Conservation (phyloP, 2,888 invertebrate genomes). For the Scelioninae gen. 1 region DNA sequence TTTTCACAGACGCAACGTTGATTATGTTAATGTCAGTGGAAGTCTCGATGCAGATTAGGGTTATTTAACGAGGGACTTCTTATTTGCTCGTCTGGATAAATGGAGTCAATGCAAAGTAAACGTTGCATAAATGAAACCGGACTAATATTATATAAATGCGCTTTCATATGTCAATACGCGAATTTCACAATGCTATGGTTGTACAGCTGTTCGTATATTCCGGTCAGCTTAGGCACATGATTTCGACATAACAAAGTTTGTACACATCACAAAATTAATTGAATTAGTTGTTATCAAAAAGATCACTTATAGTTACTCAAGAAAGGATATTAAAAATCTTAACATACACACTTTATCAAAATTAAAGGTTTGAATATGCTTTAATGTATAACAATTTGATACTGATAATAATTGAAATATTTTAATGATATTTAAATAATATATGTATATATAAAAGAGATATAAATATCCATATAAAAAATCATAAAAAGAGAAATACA, state of each 20-base stretch:
- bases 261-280: constrained; percentile 54
- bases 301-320: no score
- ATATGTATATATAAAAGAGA: no score
- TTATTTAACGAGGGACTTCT: constrained; percentile 60
- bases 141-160: constrained; percentile 52
- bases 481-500: no score
- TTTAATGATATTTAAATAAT: no score
- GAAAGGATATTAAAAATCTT: no score
- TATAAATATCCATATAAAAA: no score
- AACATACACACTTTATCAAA: no score
- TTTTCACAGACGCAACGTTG: constrained; percentile 54
- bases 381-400: no score
- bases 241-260: constrained; percentile 62
- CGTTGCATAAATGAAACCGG: constrained; percentile 68
- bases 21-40: constrained; percentile 53
- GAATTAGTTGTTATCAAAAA: no score
- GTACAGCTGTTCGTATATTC: constrained; percentile 73
- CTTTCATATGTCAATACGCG: constrained; percentile 75
- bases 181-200: constrained; percentile 73
- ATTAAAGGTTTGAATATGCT: no score
- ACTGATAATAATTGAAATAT: no score
- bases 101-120: constrained; percentile 70
- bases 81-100: constrained; percentile 68
- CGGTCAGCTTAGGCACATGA: constrained; percentile 36
- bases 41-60: no score